A percentile compares a stretch with the other conserved stretches of the same genome.
These are phyloP conservation scores for Bovichtus diacanthus DNA, from an alignment of 2,797 vertebrate species.

Conservation along the genomic window DNA sequence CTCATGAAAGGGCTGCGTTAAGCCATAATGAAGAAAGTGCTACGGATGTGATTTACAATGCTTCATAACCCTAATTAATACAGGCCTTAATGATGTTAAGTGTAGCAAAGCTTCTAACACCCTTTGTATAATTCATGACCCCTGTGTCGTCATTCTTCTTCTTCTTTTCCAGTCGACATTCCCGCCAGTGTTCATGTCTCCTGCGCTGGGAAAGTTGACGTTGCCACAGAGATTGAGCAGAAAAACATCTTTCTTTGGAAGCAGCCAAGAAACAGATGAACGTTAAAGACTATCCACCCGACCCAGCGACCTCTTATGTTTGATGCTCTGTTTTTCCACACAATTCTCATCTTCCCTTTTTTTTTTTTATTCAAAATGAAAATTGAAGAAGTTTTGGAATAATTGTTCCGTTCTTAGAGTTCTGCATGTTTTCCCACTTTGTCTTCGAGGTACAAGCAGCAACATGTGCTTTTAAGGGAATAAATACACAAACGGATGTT, in stretches of 20 bases:
- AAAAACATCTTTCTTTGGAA: slow-evolving; percentile 72
- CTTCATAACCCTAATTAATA: slow-evolving; percentile 73
- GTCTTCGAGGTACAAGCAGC: slow-evolving; percentile 56
- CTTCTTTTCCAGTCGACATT: slow-evolving; percentile 53
- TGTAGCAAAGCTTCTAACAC: slow-evolving; percentile 69
- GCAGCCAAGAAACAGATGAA: slow-evolving; percentile 65
- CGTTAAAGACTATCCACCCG: slow-evolving; percentile 50
- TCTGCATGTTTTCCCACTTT: slow-evolving; percentile 54
- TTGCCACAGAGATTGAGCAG: slow-evolving; percentile 78
- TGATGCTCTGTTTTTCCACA: slow-evolving; percentile 52
- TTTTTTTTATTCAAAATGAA: slow-evolving; percentile 38
- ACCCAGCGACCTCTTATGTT: slow-evolving; percentile 49
- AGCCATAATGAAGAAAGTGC: slow-evolving; percentile 57
- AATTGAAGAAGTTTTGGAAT: slow-evolving; percentile 42
- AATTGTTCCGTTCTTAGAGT: slow-evolving; percentile 51
- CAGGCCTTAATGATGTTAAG: slow-evolving; percentile 71
- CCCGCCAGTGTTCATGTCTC: slow-evolving; percentile 63
- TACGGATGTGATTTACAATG: slow-evolving; percentile 64
- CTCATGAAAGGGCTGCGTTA: slow-evolving; percentile 52
- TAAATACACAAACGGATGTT: slow-evolving; percentile 58
- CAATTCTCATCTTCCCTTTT: slow-evolving; percentile 36
- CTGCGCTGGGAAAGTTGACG: slow-evolving; percentile 69
- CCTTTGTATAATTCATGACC: slow-evolving; percentile 73
- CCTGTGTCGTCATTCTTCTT: slow-evolving; percentile 63
- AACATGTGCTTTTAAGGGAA: slow-evolving; percentile 50